Conservation (phyloP, 2,797 vertebrate genomes). For the Decapterus maruadsi region DNA sequence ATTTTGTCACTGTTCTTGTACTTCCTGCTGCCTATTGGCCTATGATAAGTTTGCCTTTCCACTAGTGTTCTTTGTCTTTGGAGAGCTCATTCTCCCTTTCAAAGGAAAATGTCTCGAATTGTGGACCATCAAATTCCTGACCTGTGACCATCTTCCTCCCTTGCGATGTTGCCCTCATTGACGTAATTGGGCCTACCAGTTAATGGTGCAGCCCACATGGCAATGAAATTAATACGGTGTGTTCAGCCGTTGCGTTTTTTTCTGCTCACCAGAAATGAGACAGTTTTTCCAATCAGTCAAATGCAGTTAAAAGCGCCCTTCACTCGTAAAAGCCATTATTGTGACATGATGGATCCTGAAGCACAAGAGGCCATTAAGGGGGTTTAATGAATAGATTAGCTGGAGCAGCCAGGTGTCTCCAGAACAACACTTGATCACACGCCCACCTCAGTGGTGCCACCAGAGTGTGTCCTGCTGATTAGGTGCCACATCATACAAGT, state of each 20-base stretch:
- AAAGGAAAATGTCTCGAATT: slow-evolving; percentile 45
- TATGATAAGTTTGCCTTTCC: slow-evolving; percentile 7
- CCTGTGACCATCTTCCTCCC: slow-evolving; percentile 50
- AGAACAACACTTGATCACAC: slow-evolving; percentile 63
- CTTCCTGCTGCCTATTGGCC: not conserved
- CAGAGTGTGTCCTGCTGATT: slow-evolving; percentile 2
- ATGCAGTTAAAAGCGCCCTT: slow-evolving; percentile 67
- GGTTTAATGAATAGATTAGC: slow-evolving; percentile 72
- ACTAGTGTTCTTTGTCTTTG: slow-evolving; percentile 31
- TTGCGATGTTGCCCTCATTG: slow-evolving; percentile 47
- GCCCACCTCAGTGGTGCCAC: slow-evolving; percentile 38
- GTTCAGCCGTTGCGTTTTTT: slow-evolving; percentile 47
- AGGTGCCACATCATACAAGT: slow-evolving; percentile 16
- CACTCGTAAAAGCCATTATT: slow-evolving; percentile 66
- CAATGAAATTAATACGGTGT: slow-evolving; percentile 65
- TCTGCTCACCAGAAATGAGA: slow-evolving; percentile 41
- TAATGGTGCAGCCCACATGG: slow-evolving; percentile 51
- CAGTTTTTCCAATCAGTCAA: slow-evolving; percentile 63
- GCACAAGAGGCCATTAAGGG: slow-evolving; percentile 75
- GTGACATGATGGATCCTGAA: slow-evolving; percentile 70
- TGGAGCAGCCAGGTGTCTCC: slow-evolving; percentile 69
- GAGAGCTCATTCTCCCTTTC: slow-evolving; percentile 38
- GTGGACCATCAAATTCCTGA: slow-evolving; percentile 51
- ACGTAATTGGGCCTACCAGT: slow-evolving; percentile 53
- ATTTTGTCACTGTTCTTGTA: not conserved